Conservation (phyloP, 2,797 vertebrate genomes). For the Cyclura pinguis region DNA sequence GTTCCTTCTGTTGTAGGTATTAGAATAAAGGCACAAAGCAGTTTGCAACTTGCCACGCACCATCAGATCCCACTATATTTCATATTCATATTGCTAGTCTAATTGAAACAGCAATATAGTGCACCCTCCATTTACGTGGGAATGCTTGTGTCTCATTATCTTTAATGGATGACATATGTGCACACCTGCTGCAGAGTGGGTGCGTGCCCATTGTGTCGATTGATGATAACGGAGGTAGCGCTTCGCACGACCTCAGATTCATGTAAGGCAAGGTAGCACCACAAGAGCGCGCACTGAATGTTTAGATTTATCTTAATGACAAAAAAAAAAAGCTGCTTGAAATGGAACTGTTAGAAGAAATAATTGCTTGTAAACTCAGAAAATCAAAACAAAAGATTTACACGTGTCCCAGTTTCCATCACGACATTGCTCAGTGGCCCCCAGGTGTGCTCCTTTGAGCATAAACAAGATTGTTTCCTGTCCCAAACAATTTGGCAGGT, state of each 20-base stretch:
- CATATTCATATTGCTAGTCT: not conserved
- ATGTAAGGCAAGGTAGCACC: no score
- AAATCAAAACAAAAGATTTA: not conserved
- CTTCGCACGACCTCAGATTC: no score
- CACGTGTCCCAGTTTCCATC: not conserved
- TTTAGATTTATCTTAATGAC: not conserved
- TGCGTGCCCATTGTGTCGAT: no score
- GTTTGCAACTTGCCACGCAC: constrained; percentile 15
- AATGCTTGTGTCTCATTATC: no score
- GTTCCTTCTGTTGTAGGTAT: constrained; percentile 1
- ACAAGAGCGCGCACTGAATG: no score
- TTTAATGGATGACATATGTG: no score
- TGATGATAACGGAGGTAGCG: no score
- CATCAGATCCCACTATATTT: constrained; percentile 24
- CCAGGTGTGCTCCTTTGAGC: not conserved
- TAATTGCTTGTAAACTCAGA: not conserved
- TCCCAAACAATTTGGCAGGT: constrained; percentile 1
- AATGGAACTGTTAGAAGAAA: constrained; percentile 13
- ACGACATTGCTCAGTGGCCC: not conserved
- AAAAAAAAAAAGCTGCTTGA: not conserved
- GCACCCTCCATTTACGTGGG: no score
- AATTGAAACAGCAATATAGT: not conserved
- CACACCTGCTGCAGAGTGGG: no score
- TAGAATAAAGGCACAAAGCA: constrained; percentile 15
- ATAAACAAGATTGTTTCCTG: not conserved